Evolutionary conservation across 2,113 vertebrate species (phyloP), one percentile per base, ranked within the genome.

Genomic region (Ranitomeya variabilis): DNA sequence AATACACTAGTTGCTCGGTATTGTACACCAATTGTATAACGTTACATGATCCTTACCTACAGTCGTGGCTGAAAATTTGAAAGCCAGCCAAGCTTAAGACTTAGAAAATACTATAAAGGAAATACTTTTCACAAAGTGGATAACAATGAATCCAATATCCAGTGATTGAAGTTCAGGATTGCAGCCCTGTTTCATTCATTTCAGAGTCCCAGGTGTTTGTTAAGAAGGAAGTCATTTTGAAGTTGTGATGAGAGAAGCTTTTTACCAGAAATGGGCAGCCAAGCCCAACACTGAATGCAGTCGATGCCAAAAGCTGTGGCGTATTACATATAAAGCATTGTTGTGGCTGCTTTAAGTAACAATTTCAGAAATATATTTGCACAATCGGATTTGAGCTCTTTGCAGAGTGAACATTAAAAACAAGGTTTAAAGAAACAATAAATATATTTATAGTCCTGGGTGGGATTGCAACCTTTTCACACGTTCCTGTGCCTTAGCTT

Each of bases 181-280:
- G 93, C 91, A 92, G 76, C 73, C 87, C 85, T 89, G 87, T 90
- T 45, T 93, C 90, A 88, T 91, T 92, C 90, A 45, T 91, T 90
- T 90, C 92, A 91, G 91, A 90, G 89, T 91, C 90, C 90, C 93
- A 90, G 91, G 91, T 95, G 93, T 94, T 92, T 94, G 91, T 93
- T 94, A 90, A 93, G 91, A 86, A 90, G 92, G 90, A 90, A 79
- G 89, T 89, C 81, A 84, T 87, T 91, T 91, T 89, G 79, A 90
- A 83, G 88, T 88, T 86, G 89, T 52, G 92, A 91, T 92, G 93
- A 94, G 92, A 93, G 92, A 92, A 90, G 89, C 91, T 69, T 93
- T 94, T 92, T 89, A 91, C 90, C 90, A 86, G 7, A n/a, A 90
- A 91, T 91, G 87, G 89, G 89, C 90, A 91, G 88, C 90, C 90